A percentile compares a stretch with the other conserved stretches of the same genome.
Conservation (phyloP, 2,113 vertebrate genomes). For the Varanus komodoensis region DNA sequence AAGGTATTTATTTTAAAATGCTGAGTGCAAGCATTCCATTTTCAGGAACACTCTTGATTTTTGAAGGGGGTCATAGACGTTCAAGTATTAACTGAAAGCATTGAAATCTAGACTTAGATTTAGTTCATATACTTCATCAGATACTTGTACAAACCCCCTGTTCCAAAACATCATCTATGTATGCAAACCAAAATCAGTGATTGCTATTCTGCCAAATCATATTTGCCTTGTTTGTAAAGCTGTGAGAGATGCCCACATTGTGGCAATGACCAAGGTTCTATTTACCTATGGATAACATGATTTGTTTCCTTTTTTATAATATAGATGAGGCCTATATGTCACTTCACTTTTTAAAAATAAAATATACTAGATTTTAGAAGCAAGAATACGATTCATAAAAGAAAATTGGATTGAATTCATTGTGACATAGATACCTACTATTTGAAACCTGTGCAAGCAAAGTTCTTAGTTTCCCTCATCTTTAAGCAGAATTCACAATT, state of each 20-base stretch:
- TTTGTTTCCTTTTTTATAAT: background rate
- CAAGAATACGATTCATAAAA: background rate
- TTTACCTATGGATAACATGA: slow-evolving; percentile 19
- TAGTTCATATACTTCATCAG: no score
- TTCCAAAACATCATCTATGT: background rate
- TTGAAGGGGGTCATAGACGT: background rate
- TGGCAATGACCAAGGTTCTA: background rate
- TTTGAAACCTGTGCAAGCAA: background rate
- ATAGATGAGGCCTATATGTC: background rate
- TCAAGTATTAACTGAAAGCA: background rate
- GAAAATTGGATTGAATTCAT: background rate
- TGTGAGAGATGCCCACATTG: background rate
- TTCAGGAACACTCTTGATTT: background rate
- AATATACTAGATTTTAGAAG: background rate
- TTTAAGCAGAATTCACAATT: background rate
- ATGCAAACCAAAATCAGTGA: background rate
- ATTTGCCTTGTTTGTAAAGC: background rate
- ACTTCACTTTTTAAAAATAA: rapidly evolving
- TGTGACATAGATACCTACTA: background rate
- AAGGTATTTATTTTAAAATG: background rate
- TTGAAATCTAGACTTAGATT: no score
- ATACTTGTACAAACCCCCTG: background rate
- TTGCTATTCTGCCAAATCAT: background rate
- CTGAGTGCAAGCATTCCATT: background rate
- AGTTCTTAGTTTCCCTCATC: background rate